phyloP scores from a whole-genome alignment of 2,113 vertebrate species.

The Spea bombifrons region DNA sequence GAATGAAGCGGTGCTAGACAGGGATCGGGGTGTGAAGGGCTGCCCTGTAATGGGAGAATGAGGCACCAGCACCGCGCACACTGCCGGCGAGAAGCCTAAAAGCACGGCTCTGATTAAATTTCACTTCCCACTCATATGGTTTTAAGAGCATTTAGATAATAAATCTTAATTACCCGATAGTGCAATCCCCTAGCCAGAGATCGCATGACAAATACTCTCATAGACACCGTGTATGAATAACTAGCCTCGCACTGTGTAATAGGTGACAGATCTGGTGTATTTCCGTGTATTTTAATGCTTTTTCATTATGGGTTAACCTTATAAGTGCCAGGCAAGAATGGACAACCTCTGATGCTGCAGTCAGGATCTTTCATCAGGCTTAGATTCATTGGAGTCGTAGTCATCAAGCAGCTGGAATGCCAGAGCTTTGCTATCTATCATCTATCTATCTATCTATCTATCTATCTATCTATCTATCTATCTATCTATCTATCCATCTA shows the following conservation, averaged over 20 bases:
- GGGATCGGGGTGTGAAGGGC: not conserved
- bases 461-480: no score
- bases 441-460: no score
- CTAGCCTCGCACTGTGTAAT: not conserved
- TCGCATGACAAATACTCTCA: constrained; percentile 38
- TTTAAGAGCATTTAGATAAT: constrained; percentile 55
- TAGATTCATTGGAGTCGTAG: no score
- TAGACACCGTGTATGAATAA: not conserved
- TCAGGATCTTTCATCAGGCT: no score
- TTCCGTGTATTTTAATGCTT: not conserved
- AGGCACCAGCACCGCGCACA: constrained; percentile 52
- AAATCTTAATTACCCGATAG: constrained; percentile 53
- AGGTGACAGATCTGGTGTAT: not conserved
- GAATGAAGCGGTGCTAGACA: not conserved
- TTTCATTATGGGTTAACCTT: not conserved
- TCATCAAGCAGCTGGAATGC: no score
- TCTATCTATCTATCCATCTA: no score
- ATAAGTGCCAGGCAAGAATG: not conserved
- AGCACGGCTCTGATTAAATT: constrained; percentile 59
- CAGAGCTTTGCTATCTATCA: not conserved
- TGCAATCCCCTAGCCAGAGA: constrained; percentile 50
- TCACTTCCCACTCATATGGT: constrained; percentile 54
- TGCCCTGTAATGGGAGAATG: constrained; percentile 54
- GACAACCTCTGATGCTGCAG: no score
- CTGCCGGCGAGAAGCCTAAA: constrained; percentile 51